Evolutionary conservation across 2,797 vertebrate genomes (phyloP), one percentile per base, ranked within the genome.

Genomic region (Microchirus variegatus): DNA sequence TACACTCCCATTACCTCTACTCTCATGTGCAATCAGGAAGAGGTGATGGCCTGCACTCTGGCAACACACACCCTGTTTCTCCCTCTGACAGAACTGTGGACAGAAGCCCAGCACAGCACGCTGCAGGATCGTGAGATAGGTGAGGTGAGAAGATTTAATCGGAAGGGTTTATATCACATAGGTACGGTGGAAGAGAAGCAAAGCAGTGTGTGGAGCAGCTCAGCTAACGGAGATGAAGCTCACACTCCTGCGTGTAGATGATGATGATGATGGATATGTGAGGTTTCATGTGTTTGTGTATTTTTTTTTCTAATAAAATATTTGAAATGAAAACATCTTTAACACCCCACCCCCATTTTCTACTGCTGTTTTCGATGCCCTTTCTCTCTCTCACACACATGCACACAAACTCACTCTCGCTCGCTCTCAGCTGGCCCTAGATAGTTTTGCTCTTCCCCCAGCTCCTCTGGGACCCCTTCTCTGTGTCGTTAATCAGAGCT

Each of bases 401-500:
- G 26, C 63, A 13, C 71, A 14, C 62, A 10, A 67, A 64, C 80
- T 87, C 84, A 13, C 51, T n/a, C 71, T 10, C 63, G 5, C 69
- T 71, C 78, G 78, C 73, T 84, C 81, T 89, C 83, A 85, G 85
- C 85, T 90, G 88, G 90, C 88, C 90, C 86, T 73, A 89, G 88
- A 91, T 91, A 90, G 84, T 87, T 89, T 74, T 84, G 82, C 86
- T 86, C 86, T 84, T 87, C 86, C 87, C 82, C 83, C 83, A 82
- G 75, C 80, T 87, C 90, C 89, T 90, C 75, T 88, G 89, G 87
- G 89, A 90, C 89, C 77, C 75, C 81, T 86, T 88, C 88, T 87
- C 86, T 83, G 86, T 90, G 84, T 89, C 88, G 85, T 90, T 91
- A 91, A 91, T 91, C 90, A 90, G 89, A 89, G 82, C 86, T 88